Base-by-base conservation (phyloP, 2,113 vertebrate genomes). In the Plestiodon gilberti region DNA sequence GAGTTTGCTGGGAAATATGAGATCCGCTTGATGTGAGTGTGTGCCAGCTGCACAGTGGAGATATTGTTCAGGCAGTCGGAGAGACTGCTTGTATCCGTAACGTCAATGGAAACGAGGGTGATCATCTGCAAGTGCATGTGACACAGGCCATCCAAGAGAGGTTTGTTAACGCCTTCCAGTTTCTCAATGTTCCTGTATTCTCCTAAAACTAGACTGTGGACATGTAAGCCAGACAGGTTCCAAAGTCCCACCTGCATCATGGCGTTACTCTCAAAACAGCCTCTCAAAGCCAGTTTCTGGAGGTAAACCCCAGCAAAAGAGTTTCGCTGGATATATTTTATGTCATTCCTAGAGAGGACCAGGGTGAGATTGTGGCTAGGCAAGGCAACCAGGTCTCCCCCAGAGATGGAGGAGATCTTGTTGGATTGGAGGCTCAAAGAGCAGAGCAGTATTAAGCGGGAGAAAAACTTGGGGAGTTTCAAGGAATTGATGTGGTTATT, bases 261-360 rank as follows among this genome's bases (percentile, higher is more conserved):
- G 10, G 0, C 1, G 13, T 28, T 17, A 75, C 48, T 93, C 86
- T 95, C 89, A 91, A 98, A 97, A 87, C 93, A 90, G 75, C 90
- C 91, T 90, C 93, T 95, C 83, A 98, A 83, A 80, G 89, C 89
- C 78, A 98, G 89, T 90, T 94, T 91, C 35, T 69, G 67, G 0
- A 98, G 94, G 13, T 74, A 89, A 64, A 97, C 74, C 18, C 82
- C 91, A 15, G 88, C 83, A 85, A 98, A 97, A 59, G 96, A 85
- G 30, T 91, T 93, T 0, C 73, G 89, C 78, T 97, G 67, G 11
- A 98, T 96, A 43, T 91, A 79, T n/a, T 95, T 87, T 82, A 98
- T 95, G 25, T 87, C 61, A 75, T 98, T 97, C 64, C 95, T 40
- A 65, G 96, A 97, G 23, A 98, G 91, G 11, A 96, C 96, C 86